Conservation (phyloP, 2,888 invertebrate genomes). For the Periphyllus acericola region DNA sequence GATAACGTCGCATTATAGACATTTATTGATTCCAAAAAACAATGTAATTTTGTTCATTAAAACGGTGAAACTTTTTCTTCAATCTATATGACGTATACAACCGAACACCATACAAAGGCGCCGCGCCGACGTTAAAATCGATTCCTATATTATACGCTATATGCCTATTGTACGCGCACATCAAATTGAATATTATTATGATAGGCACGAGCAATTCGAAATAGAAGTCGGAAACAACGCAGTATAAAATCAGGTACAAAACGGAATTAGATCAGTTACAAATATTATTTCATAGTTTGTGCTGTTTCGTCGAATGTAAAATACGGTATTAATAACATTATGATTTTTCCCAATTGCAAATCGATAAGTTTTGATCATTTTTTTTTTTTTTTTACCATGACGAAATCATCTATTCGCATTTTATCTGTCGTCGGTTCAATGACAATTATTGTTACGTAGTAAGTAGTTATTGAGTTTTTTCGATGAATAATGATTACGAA, state of each 20-base stretch:
- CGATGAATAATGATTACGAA: no score
- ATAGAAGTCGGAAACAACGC: background rate
- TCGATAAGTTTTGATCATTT: no score
- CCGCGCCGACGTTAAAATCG: background rate
- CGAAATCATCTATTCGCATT: no score
- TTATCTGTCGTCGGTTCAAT: no score
- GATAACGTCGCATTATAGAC: conserved; percentile 25
- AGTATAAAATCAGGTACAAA: background rate
- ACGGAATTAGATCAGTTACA: background rate
- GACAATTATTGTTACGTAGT: no score
- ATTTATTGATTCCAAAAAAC: background rate
- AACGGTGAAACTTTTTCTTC: conserved; percentile 36
- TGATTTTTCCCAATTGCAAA: no score
- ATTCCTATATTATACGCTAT: background rate
- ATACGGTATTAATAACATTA: no score
- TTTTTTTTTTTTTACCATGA: no score
- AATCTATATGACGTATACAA: no score
- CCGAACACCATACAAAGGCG: conserved; percentile 27
- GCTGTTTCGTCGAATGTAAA: no score
- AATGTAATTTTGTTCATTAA: conserved; percentile 40
- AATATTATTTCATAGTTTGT: background rate
- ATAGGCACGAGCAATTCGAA: background rate
- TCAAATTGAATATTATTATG: background rate
- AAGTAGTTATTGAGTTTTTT: no score
- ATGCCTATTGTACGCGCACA: background rate